These are phyloP conservation scores for Melanophora roralis DNA, from an alignment of 2,888 invertebrate genomes.

Conservation along the genomic window DNA sequence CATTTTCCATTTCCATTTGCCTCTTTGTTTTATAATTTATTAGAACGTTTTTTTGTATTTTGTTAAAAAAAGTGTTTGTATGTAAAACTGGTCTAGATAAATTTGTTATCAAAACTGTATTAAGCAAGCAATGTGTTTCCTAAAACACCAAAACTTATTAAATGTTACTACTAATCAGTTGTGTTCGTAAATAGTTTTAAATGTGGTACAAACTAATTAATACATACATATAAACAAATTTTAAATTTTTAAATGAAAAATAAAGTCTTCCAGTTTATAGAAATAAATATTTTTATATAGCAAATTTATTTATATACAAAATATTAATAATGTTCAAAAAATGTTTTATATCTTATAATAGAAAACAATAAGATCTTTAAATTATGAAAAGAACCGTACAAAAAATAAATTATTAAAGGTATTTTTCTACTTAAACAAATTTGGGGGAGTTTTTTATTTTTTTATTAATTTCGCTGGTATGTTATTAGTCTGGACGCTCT, in stretches of 20 bases:
- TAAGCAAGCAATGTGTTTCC: background rate
- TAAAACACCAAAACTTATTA: background rate
- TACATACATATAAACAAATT: constrained; percentile 35
- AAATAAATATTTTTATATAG: constrained; percentile 17
- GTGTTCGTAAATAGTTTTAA: constrained; percentile 53
- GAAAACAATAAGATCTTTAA: background rate
- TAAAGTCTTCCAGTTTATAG: constrained; percentile 58
- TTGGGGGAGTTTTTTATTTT: too few relatives aligned
- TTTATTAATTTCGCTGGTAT: too few relatives aligned
- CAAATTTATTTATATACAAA: constrained; percentile 18
- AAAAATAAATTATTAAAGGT: constrained; percentile 7
- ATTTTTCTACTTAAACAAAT: too few relatives aligned
- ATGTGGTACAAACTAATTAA: constrained; percentile 45
- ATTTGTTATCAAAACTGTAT: background rate
- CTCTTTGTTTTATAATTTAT: background rate
- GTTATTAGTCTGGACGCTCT: too few relatives aligned
- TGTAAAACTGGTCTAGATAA: background rate
- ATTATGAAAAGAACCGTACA: background rate
- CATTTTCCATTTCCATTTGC: background rate
- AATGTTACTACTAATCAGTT: constrained; percentile 31
- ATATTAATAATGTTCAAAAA: constrained; percentile 21
- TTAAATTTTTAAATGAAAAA: background rate
- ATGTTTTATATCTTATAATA: constrained; percentile 13
- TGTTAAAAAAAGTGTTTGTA: background rate
- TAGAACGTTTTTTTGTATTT: background rate